These are phyloP conservation scores for Suncus etruscus DNA, from an alignment of 2,113 vertebrate genomes.

Conservation along the genomic window DNA sequence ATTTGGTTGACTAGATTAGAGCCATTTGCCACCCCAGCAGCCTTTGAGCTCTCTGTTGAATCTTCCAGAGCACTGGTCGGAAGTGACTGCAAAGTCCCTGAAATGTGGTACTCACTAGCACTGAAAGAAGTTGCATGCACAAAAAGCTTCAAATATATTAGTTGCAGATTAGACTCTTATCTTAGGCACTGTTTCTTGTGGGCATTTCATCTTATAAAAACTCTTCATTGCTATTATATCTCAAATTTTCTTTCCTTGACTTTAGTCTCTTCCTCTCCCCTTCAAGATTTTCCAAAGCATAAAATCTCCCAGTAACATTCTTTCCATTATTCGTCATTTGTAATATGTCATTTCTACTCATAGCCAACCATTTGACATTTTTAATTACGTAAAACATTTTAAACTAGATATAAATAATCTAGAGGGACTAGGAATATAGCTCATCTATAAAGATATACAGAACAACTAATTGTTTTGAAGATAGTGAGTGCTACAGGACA, in stretches of 20 bases:
- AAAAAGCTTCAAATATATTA: slow-evolving; percentile 30
- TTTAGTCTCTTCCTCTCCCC: slow-evolving; percentile 9
- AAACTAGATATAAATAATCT: slow-evolving; percentile 23
- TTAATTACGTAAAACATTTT: not conserved
- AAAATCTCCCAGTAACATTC: not conserved
- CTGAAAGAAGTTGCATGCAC: slow-evolving; percentile 21
- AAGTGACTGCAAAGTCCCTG: slow-evolving; percentile 1
- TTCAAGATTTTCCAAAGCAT: slow-evolving; percentile 24
- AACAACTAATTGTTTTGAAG: slow-evolving; percentile 32
- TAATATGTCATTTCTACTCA: not conserved
- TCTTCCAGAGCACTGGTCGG: not conserved
- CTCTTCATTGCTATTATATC: slow-evolving; percentile 1
- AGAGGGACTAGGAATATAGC: not conserved
- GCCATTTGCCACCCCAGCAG: not conserved
- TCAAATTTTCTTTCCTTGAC: not conserved
- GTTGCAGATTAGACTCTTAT: slow-evolving; percentile 31
- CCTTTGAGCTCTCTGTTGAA: not conserved
- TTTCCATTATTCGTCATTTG: not conserved
- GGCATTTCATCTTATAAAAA: not conserved
- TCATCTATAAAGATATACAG: not conserved
- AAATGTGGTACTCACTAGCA: not conserved
- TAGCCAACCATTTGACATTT: slow-evolving; percentile 6
- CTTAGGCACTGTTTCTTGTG: slow-evolving; percentile 10
- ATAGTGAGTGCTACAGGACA: not conserved
- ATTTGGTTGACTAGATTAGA: slow-evolving; percentile 1